Evolutionary conservation across 2,888 invertebrate species (phyloP), one percentile per base, ranked within the genome.

Genomic region (Halocaridina rubra): DNA sequence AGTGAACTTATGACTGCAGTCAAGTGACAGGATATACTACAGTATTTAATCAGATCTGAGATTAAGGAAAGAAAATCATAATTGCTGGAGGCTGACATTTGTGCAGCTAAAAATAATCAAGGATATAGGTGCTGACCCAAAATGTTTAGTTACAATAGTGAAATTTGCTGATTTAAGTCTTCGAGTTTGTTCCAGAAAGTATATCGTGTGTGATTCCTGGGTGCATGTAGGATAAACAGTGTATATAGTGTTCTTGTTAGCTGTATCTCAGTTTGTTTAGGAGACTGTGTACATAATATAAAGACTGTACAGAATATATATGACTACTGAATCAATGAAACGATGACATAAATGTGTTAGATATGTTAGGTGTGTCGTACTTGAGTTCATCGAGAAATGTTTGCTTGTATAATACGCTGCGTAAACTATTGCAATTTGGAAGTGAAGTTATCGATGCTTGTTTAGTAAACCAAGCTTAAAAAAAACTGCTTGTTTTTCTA

Each of bases 221-320:
- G 61, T 81, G 74, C 80, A 46, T 74, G 74, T 81, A 81, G 80
- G 67, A 64, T 74, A 64, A n/a, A n/a, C 29, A 24, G 27, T 81
- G 80, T 81, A 81, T 64, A 81, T 74, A 81, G 71, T 64, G 64
- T 81, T 80, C 53, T 77, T 77, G 77, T 77, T 77, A 77, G 77
- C 61, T 0, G 22, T 77, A 59, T 77, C 46, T 77, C 32, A 32
- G 64, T 74, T 80, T 30, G 27, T 64, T 27, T 64, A 64, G 64
- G 19, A 74, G 29, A 22, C 46, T 74, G 80, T 81, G 46, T 74
- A 80, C 64, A 81, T 81, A 81, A n/a, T n/a, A n/a, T n/a, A n/a
- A n/a, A n/a, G n/a, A n/a, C n/a, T n/a, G n/a, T n/a, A n/a, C n/a
- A n/a, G n/a, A n/a, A n/a, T n/a, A n/a, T n/a, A n/a, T n/a, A n/a